These are phyloP conservation scores for Erebia palarica DNA, from an alignment of 2,888 invertebrate genomes.

Conservation along the genomic window DNA sequence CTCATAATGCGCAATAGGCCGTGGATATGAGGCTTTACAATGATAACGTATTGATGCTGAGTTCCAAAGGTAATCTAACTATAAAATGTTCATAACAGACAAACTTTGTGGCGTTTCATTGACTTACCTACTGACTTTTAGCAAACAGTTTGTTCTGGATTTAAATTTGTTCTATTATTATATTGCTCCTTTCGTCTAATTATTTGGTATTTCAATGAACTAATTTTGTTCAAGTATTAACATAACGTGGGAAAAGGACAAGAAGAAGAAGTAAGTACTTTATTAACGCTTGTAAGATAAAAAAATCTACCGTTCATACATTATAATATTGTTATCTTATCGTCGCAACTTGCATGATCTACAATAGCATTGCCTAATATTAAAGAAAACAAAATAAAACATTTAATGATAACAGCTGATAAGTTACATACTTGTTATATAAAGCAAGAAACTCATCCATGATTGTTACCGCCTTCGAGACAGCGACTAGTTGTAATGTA, in stretches of 20 bases:
- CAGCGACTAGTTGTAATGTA: too few species aligned
- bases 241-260: too few species aligned
- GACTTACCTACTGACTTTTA: neutral
- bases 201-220: neutral
- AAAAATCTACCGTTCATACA: neutral
- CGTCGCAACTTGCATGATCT: constrained; percentile 1
- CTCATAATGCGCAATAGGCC: too few species aligned
- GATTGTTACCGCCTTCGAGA: neutral
- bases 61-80: constrained; percentile 5
- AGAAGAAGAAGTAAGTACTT: too few species aligned
- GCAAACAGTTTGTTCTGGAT: neutral
- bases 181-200: neutral
- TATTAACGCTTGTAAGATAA: neutral
- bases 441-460: constrained; percentile 3
- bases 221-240: neutral
- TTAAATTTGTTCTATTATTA: neutral
- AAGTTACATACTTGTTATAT: neutral
- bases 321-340: constrained; percentile 18
- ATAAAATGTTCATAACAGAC: neutral
- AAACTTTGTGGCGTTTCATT: neutral
- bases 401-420: neutral
- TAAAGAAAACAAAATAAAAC: constrained; percentile 16
- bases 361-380: constrained; percentile 7
- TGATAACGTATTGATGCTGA: neutral
- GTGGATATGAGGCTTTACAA: neutral